Base-by-base conservation (phyloP, 2,888 invertebrate genomes). In the Dendrolimus pini region DNA sequence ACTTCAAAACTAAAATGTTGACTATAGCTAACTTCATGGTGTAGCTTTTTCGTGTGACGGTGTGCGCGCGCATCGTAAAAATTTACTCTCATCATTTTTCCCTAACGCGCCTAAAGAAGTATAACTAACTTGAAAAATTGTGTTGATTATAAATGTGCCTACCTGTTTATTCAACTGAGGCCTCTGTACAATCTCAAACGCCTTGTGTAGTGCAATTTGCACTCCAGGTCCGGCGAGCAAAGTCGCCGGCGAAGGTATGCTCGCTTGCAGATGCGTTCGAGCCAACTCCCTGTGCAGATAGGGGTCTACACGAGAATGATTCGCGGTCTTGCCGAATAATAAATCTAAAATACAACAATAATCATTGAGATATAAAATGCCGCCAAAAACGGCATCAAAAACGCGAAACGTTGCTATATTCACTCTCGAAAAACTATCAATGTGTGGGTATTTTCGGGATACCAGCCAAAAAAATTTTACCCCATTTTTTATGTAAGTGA, bases 91-190 rank as follows among this genome's bases (percentile, higher is more conserved):
- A 14, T 14, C 14, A 14, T 14, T 14, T 14, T 14, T 14, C 14
- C 14, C 14, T 14, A 1, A 14, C 14, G 14, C 14, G 14, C 14
- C 14, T 14, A 14, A 7, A 41, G 9, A 52, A 9, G 1, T 7
- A 9, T 9, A 14, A 2, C 7, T 9, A 14, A 2, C 7, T 12
- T 9, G 0, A 57, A 54, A 41, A 13, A 55, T 52, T 14, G 10
- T 12, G 41, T 3, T 53, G 14, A 53, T 9, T 0, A 7, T 57
- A 54, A 41, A 9, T 9, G 10, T 41, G 13, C 53, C 6, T 55
- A 86, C 90, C 82, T 90, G 91, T 79, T 94, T 94, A 66, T 94
- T 94, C 2, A 92, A 83, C 8, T 91, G 84, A 12, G 93, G 93
- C 61, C 89, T 82, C 79, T 94, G 91, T 58, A 93, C 63, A n/a